phyloP scores from a whole-genome alignment of 1,140 invertebrate species.

The Hycleus cichorii region DNA sequence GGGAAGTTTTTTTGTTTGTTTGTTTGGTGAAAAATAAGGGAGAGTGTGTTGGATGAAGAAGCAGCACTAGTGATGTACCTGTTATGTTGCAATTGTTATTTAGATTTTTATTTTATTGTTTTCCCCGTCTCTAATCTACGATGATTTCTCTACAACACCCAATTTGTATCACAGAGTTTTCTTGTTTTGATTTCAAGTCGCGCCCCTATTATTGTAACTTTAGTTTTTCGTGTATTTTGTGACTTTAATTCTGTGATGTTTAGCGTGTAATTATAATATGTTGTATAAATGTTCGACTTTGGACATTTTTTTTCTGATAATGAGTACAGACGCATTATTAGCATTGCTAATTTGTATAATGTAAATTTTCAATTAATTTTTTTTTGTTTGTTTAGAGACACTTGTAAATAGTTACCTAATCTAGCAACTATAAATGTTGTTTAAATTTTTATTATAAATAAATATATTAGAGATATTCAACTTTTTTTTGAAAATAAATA shows the following conservation, averaged over 20 bases:
- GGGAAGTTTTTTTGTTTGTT: neutral
- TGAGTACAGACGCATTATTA: conserved; percentile 2
- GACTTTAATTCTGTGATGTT: conserved; percentile 35
- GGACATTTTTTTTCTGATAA: conserved; percentile 1
- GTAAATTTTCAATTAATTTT: neutral
- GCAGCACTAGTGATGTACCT: conserved; percentile 33
- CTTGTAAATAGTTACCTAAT: conserved; percentile 14
- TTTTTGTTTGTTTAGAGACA: neutral
- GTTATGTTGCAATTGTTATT: conserved; percentile 40
- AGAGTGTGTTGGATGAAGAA: conserved; percentile 18
- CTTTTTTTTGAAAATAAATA: neutral
- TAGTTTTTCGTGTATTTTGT: conserved; percentile 22
- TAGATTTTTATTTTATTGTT: conserved; percentile 39
- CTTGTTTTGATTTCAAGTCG: neutral
- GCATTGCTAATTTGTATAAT: neutral
- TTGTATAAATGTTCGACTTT: conserved; percentile 12
- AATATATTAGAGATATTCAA: neutral
- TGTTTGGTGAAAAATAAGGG: neutral
- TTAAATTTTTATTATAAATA: conserved; percentile 7
- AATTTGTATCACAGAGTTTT: neutral
- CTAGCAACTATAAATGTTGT: neutral
- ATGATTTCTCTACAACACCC: neutral
- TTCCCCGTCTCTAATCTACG: conserved; percentile 13
- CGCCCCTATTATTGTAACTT: neutral
- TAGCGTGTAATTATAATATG: neutral